phyloP scores from a whole-genome alignment of 2,113 vertebrate genomes.

The Onychorhynchus coronatus region DNA sequence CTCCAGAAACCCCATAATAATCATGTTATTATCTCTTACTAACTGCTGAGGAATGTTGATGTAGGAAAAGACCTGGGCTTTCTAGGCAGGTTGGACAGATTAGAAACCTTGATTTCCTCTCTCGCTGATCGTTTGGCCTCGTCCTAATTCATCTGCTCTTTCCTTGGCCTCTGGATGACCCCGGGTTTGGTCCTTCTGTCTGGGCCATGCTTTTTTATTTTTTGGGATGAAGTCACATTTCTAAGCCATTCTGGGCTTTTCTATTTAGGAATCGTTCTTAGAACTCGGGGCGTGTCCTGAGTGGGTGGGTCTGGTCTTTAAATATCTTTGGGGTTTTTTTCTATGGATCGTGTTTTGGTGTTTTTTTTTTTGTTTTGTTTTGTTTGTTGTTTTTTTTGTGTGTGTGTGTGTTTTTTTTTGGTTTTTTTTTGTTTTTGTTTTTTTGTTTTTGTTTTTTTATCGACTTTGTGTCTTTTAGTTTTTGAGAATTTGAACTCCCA shows the following conservation, averaged over 20 bases:
- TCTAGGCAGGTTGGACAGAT: slow-evolving; percentile 47
- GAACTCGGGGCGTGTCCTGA: neutral
- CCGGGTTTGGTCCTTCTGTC: neutral
- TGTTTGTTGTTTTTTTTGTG: too few relatives aligned
- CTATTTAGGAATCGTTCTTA: neutral
- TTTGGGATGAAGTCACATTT: neutral
- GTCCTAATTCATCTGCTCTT: neutral
- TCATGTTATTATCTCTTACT: slow-evolving; percentile 31
- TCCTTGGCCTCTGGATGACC: neutral
- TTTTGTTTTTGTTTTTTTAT: neutral
- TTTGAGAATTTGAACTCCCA: neutral
- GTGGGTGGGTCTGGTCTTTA: neutral
- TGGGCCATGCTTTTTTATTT: neutral
- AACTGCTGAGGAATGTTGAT: slow-evolving; percentile 26
- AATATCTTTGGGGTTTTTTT: too few relatives aligned
- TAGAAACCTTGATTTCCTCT: neutral
- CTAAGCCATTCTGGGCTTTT: neutral
- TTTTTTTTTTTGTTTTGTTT: too few relatives aligned
- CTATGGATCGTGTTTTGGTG: too few relatives aligned
- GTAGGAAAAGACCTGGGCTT: slow-evolving; percentile 32
- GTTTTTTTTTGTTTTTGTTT: too few relatives aligned
- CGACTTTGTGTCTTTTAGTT: rapidly evolving
- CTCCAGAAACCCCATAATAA: slow-evolving; percentile 19
- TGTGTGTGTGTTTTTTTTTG: too few relatives aligned
- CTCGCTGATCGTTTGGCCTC: neutral